A percentile compares a stretch with the other conserved stretches of the same genome.
phyloP scores from a whole-genome alignment of 2,113 vertebrate genomes.

The Thomomys bottae region DNA sequence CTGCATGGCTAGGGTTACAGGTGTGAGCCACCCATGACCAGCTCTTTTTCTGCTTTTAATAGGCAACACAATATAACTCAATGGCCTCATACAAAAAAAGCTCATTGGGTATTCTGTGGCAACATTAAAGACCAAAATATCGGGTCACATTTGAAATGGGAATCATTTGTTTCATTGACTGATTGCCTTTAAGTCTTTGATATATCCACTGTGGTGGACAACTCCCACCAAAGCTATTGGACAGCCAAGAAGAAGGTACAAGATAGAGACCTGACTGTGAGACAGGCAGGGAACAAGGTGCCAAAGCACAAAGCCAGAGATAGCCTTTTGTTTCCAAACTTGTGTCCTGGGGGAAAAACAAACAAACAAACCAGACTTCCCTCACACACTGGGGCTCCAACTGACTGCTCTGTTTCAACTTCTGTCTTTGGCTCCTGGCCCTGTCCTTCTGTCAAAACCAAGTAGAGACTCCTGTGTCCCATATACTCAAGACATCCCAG shows the following conservation, averaged over 20 bases:
- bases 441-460: not conserved
- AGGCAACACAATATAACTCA: not conserved
- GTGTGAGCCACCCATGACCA: too few relatives aligned
- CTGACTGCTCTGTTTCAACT: not conserved
- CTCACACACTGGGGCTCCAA: not conserved
- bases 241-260: not conserved
- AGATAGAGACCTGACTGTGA: not conserved
- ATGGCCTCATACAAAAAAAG: slow-evolving; percentile 11
- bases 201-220: too few relatives aligned
- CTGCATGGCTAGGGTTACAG: too few relatives aligned
- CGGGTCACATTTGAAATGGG: slow-evolving; percentile 23
- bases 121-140: not conserved
- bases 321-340: not conserved
- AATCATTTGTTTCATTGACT: not conserved
- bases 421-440: not conserved
- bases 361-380: not conserved
- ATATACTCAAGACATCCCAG: not conserved
- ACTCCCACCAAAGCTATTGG: not conserved
- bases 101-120: not conserved
- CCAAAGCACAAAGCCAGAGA: not conserved
- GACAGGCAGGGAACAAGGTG: not conserved
- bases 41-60: too few relatives aligned
- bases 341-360: not conserved
- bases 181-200: not conserved
- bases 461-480: not conserved